Evolutionary conservation across 2,797 vertebrate species (phyloP).

Genomic region (Macropus fuliginosus): DNA sequence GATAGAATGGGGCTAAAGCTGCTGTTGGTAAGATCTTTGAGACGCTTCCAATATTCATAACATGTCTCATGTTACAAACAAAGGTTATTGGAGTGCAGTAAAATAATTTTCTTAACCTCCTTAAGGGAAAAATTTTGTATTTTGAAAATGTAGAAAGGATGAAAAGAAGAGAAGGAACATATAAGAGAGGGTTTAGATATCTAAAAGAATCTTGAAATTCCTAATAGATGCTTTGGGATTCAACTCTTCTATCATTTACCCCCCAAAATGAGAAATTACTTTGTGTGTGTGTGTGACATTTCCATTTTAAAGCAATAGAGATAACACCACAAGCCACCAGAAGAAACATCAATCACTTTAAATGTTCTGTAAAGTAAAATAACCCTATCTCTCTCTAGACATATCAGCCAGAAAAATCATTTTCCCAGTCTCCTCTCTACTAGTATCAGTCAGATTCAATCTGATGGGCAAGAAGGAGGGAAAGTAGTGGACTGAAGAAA

Average conservation of each 20-base stretch:
- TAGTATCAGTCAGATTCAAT: not conserved
- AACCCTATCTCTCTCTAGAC: not conserved
- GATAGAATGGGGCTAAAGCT: not conserved
- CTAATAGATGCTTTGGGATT: not conserved
- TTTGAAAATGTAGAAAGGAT: not conserved
- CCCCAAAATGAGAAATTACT: not conserved
- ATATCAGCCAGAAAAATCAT: not conserved
- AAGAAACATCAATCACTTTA: constrained; percentile 23
- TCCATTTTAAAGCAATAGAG: constrained; percentile 38
- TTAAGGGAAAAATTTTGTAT: not conserved
- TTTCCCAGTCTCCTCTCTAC: not conserved
- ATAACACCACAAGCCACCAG: not conserved
- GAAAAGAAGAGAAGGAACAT: not conserved
- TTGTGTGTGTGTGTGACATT: not conserved
- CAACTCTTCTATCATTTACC: not conserved
- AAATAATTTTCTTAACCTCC: not conserved
- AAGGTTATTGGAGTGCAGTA: not conserved
- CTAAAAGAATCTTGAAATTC: not conserved
- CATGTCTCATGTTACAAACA: not conserved
- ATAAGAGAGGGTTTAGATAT: not conserved
- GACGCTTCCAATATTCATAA: not conserved
- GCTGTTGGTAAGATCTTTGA: not conserved
- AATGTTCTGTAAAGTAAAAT: constrained; percentile 16
- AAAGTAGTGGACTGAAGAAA: not conserved
- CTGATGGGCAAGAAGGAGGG: not conserved